Percentiles rank a stretch among this genome's conserved stretches.
Conservation (phyloP, 2,113 vertebrate species). For the Dermatemys mawii region DNA sequence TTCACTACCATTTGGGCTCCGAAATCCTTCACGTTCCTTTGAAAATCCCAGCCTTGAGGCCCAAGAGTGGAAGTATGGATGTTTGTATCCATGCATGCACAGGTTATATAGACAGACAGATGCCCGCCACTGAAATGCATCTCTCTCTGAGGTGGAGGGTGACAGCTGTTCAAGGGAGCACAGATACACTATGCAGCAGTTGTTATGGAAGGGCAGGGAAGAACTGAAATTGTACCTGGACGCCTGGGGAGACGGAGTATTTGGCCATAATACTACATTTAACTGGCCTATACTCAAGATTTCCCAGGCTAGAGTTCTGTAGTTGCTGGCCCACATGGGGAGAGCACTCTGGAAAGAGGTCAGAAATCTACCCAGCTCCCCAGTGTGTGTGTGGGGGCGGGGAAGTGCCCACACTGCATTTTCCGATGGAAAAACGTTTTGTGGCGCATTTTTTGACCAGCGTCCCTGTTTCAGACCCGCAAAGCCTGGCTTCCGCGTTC, state of each 20-base stretch:
- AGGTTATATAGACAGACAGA: no score
- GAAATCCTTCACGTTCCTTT: not conserved
- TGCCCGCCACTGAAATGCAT: not conserved
- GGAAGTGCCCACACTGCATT: not conserved
- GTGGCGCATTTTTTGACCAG: not conserved
- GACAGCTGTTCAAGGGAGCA: not conserved
- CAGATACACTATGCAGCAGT: not conserved
- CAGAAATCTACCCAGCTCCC: not conserved
- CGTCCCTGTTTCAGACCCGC: not conserved
- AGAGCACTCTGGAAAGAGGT: not conserved
- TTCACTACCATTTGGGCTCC: not conserved
- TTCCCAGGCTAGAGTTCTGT: not conserved
- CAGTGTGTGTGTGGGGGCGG: no score
- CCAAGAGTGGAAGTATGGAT: not conserved
- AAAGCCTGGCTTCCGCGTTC: not conserved
- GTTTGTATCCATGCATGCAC: not conserved
- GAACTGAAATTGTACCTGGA: not conserved
- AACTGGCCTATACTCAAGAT: not conserved
- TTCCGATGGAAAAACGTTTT: not conserved
- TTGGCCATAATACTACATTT: not conserved
- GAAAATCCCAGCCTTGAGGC: accelerated
- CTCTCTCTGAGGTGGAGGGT: not conserved
- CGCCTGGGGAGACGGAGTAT: not conserved
- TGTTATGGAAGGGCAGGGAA: not conserved
- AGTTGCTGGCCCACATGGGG: no score